phyloP scores from a whole-genome alignment of 1,140 invertebrate species.

The Pogonognathellus flavescens region DNA sequence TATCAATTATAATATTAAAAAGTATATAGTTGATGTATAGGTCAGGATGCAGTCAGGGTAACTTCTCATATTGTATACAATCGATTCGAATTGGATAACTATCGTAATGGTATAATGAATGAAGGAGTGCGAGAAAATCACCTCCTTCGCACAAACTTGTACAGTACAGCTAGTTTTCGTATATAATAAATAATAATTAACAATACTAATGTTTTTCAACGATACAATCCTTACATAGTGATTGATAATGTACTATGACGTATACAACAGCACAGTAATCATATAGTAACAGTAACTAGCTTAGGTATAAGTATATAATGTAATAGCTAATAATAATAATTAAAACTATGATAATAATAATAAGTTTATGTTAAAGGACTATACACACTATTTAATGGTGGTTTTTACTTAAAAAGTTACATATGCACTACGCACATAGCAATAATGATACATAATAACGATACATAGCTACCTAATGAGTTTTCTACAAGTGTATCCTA shows the following conservation, averaged over 20 bases:
- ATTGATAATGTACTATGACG: constrained; percentile 13
- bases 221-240: background rate
- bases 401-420: background rate
- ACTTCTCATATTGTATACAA: constrained; percentile 60
- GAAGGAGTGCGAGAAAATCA: background rate
- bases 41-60: constrained; percentile 54
- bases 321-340: background rate
- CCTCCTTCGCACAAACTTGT: constrained; percentile 5
- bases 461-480: background rate
- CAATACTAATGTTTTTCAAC: constrained; percentile 13
- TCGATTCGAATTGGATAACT: constrained; percentile 56
- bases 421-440: background rate
- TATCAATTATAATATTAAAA: constrained; percentile 41
- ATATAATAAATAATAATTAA: constrained; percentile 28
- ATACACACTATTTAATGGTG: no score
- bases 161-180: constrained; percentile 31
- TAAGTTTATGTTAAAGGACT: no score
- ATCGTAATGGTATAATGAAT: constrained; percentile 31
- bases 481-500: constrained; percentile 1
- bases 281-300: no score
- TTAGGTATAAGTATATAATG: constrained; percentile 4
- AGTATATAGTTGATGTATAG: constrained; percentile 32
- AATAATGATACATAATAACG: constrained; percentile 19
- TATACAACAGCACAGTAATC: no score
- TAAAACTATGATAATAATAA: background rate